Evolutionary conservation across 2,797 vertebrate genomes (phyloP), one percentile per base, ranked within the genome.

Genomic region (Novumbra hubbsi): DNA sequence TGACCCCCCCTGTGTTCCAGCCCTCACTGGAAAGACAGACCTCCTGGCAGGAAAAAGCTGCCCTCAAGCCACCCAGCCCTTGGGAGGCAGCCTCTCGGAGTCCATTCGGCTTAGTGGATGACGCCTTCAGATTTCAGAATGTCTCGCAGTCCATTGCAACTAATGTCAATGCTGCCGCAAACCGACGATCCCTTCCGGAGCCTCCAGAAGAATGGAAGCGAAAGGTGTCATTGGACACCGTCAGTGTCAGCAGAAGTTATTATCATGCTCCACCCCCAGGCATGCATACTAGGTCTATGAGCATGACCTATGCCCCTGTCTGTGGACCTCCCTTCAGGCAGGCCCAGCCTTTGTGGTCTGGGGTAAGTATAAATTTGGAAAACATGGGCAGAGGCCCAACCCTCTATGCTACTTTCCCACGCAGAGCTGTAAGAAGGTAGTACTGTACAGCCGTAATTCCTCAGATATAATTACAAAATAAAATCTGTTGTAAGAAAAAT

Each of bases 81-180:
- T 96, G 96, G 96, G 94, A 97, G 88, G 95, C 95, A 21, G 95
- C 95, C 0, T 90, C 94, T 19, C 93, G 84, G 67, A 96, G 94
- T 78, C 93, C 95, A 17, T 78, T 95, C 0, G 94, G 95, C 72
- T 90, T 94, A 0, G 94, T 95, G 77, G 96, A 96, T 73, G 95
- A 96, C 3, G 94, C 94, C 62, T 97, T 96, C 73, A 45, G 70
- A 49, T 93, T 91, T 64, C 94, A 92, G 74, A 93, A 79, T 75
- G 85, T 94, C 72, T 88, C 93, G 48, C 93, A 94, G 73, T 93
- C 94, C n/a, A 79, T 94, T 12, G 92, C 90, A 74, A 92, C 91
- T 38, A 92, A 92, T 0, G 87, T 96, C 67, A 92, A 92, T 19
- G 91, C 91, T 2, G 94, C 93, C 2, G 94, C 93, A 38, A 93